These are phyloP conservation scores for Archegozetes longisetosus DNA, from an alignment of 1,140 invertebrate genomes.

Conservation along the genomic window DNA sequence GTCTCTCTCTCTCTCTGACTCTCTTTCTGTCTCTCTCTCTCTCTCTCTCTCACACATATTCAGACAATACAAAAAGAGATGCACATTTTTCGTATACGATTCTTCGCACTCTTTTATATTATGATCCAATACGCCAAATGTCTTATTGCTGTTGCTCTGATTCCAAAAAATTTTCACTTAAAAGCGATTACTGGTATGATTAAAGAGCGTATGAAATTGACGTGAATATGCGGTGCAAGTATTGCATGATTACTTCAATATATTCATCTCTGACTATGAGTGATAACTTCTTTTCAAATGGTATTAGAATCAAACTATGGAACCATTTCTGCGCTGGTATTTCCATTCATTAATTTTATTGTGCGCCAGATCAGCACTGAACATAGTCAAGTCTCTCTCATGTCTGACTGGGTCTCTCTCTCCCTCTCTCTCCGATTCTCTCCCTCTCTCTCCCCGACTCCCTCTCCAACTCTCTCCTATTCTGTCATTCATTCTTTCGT, in stretches of 20 bases:
- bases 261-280: neutral
- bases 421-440: slow-evolving; percentile 2
- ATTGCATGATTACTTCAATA: neutral
- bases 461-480: neutral
- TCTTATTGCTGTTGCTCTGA: no score
- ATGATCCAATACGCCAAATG: no score
- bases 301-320: neutral
- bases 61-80: no score
- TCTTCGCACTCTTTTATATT: no score
- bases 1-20: no score
- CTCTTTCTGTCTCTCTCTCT: no score
- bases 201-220: neutral
- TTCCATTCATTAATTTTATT: neutral
- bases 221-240: neutral
- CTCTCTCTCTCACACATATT: no score
- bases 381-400: no score
- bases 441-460: neutral
- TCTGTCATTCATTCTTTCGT: neutral
- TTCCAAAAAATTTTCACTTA: no score
- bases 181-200: neutral
- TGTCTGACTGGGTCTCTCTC: neutral
- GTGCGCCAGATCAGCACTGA: no score
- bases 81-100: no score
- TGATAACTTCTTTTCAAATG: neutral
- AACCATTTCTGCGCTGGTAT: neutral